phyloP scores from a whole-genome alignment of 1,140 invertebrate genomes.

The Drosophila elegans region DNA sequence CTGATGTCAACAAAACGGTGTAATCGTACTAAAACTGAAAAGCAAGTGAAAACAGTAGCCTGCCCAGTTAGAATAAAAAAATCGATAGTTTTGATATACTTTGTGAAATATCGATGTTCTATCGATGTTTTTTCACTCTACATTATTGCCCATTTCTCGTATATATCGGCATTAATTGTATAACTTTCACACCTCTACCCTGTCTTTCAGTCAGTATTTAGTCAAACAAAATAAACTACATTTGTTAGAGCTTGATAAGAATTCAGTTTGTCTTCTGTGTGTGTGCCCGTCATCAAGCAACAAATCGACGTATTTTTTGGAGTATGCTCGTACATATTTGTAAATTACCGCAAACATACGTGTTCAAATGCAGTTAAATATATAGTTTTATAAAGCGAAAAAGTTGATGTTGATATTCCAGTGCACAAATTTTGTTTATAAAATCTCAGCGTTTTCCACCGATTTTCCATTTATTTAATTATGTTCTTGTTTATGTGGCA shows the following conservation, averaged over 20 bases:
- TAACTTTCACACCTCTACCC: slow-evolving; percentile 15
- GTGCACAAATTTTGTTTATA: background rate
- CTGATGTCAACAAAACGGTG: no score
- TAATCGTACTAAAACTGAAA: no score
- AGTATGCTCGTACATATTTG: background rate
- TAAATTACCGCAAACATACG: slow-evolving; percentile 3
- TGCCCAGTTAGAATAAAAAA: no score
- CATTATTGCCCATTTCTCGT: background rate
- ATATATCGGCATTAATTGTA: slow-evolving; percentile 13
- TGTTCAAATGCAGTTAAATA: background rate
- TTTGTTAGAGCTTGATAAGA: slow-evolving; percentile 33
- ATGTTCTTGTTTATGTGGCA: slow-evolving; percentile 73
- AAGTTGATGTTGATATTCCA: background rate
- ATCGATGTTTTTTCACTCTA: slow-evolving; percentile 6
- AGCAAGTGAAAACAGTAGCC: no score
- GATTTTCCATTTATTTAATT: slow-evolving; percentile 16
- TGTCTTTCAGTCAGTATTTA: slow-evolving; percentile 16
- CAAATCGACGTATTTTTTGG: slow-evolving; percentile 8
- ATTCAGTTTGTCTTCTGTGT: slow-evolving; percentile 25
- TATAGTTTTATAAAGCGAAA: background rate
- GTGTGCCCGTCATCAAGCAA: slow-evolving; percentile 20
- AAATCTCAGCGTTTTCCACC: slow-evolving; percentile 2
- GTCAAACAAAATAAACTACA: slow-evolving; percentile 27
- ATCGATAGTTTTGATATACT: no score
- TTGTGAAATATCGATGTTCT: background rate